Evolutionary conservation across 1,140 invertebrate genomes (phyloP).

Genomic region (Trichonephila clavata): DNA sequence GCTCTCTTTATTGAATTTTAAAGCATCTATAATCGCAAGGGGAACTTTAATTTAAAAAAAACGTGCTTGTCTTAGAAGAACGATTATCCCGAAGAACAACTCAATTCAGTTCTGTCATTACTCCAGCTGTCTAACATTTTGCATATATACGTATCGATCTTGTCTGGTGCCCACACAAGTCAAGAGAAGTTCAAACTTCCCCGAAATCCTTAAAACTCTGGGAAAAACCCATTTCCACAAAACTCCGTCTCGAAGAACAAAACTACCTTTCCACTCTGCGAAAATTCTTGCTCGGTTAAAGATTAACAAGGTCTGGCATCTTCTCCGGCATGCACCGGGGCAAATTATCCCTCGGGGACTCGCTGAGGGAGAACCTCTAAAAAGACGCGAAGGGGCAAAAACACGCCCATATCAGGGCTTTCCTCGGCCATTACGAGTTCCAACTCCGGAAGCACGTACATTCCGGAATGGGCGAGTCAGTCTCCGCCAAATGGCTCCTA

Average conservation of each 20-base stretch:
- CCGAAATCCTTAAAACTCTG: too few species aligned
- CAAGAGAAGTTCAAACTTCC: too few species aligned
- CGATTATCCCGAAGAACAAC: too few species aligned
- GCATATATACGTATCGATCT: too few species aligned
- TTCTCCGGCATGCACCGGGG: background rate
- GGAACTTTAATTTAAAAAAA: too few species aligned
- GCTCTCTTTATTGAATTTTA: too few species aligned
- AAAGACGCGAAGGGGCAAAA: conserved; percentile 22
- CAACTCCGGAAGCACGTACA: background rate
- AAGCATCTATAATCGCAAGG: too few species aligned
- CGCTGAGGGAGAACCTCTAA: background rate
- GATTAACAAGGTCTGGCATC: conserved; percentile 14
- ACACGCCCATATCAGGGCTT: background rate
- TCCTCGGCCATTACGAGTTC: background rate
- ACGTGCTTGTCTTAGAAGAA: too few species aligned
- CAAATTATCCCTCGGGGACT: conserved; percentile 24
- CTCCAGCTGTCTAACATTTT: too few species aligned
- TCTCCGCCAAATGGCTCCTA: background rate
- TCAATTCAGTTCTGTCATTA: too few species aligned
- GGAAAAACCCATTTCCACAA: background rate
- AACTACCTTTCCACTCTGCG: background rate
- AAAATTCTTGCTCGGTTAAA: conserved; percentile 21
- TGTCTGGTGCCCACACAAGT: too few species aligned
- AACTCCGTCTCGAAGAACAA: background rate
- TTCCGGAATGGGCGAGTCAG: conserved; percentile 2